Percentiles rank a stretch among this genome's conserved stretches.
Conservation (phyloP, 2,113 vertebrate genomes). For the Aegotheles bennettii region DNA sequence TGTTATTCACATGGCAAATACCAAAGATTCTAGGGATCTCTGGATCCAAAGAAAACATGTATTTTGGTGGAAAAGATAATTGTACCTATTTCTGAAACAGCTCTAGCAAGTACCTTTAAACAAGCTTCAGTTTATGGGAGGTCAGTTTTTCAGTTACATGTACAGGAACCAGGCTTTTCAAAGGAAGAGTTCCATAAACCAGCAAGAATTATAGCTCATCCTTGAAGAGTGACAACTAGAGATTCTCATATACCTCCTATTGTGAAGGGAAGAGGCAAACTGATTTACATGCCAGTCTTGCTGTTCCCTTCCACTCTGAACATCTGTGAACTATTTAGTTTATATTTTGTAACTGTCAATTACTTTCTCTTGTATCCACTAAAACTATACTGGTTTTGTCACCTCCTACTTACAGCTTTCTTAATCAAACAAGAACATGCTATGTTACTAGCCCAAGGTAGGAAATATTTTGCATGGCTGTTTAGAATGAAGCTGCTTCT, state of each 20-base stretch:
- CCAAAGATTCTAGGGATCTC: not conserved
- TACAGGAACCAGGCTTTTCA: not conserved
- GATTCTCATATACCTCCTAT: not conserved
- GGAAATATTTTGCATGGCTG: not conserved
- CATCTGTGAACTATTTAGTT: not conserved
- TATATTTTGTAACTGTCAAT: not conserved
- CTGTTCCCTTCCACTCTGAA: not conserved
- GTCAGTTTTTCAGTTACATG: not conserved
- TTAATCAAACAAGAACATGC: not conserved
- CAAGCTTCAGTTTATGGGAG: not conserved
- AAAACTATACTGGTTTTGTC: not conserved
- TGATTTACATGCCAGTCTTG: not conserved
- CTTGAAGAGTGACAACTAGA: not conserved
- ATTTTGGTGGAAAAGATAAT: not conserved
- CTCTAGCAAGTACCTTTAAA: not conserved
- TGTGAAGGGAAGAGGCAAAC: not conserved
- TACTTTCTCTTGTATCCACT: not conserved
- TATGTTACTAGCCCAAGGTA: not conserved
- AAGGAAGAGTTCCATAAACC: not conserved
- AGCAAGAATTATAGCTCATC: not conserved
- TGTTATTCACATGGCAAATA: not conserved
- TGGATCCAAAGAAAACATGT: not conserved
- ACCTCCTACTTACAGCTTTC: not conserved
- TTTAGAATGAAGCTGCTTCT: not conserved
- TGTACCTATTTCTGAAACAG: not conserved